Base-by-base conservation (phyloP, 2,113 vertebrate genomes). In the Oxyura jamaicensis region DNA sequence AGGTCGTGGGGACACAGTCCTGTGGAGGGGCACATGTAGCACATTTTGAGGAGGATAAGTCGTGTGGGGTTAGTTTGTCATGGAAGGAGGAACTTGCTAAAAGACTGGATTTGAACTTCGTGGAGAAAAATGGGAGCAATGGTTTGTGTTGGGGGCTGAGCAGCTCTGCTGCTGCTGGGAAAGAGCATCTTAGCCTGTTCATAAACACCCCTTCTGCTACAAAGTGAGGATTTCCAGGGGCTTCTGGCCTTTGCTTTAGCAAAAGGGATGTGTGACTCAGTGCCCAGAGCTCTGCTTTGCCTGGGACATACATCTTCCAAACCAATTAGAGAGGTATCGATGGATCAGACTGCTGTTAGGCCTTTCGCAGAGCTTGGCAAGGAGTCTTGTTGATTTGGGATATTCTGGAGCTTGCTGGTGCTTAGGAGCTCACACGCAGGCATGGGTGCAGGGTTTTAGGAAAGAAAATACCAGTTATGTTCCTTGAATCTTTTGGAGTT, bases 371-470 rank as follows among this genome's bases (percentile, higher is more conserved):
- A 53, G 46, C 72, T 71, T 13, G 41, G 29, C 56, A 42, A 31
- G 60, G 8, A 41, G 52, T 20, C 52, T 33, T 35, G 11, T 50
- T 33, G 44, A n/a, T 82, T 22, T 73, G 90, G n/a, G 73, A 92
- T 16, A 36, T 48, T 31, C 63, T 77, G 25, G 68, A 84, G 41
- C 73, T 92, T 65, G 29, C 18, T 35, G 46, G 25, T 60, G 29
- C 48, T 2, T 36, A 10, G 10, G 26, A 20, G 11, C 5, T n/a
- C 0, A 0, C 0, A 0, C 65, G 44, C 9, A 8, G 31, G 62
- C 9, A 0, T 8, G n/a, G 31, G 8, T 2, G 4, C 80, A 67
- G 68, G 53, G 56, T 16, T 56, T 48, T 42, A 78, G 68, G 56
- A 39, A 41, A 2, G 5, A 73, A 15, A 44, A 10, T 13, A 71